Base-by-base conservation (phyloP, 2,113 vertebrate genomes). In the Myotis lucifugus region DNA sequence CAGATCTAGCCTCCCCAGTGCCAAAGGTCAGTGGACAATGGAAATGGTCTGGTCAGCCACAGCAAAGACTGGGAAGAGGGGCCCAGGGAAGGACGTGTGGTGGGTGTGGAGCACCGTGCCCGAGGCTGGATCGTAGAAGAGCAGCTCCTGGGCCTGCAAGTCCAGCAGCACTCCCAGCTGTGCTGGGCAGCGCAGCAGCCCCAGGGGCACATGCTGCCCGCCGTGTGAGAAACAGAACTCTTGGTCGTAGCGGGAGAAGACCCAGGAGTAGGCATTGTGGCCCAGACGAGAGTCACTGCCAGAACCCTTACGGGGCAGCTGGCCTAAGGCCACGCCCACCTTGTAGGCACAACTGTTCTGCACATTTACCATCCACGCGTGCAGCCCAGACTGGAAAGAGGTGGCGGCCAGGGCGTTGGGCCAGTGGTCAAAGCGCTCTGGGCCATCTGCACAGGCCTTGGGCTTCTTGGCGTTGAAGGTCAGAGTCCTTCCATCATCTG, bases 351-450 rank as follows among this genome's bases (percentile, higher is more conserved):
- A 98, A 50, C 99, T 99, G 81, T 98, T 98, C 59, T 98, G 98
- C 70, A 99, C 99, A 0, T 98, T 98, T 95, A 99, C 94, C 93
- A 98, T 97, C 99, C 99, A 99, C 34, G 98, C 97, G 7, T 99
- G 99, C 5, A 98, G 95, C 25, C 99, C 99, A 0, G 98, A 98
- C 79, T 97, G 98, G 98, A 99, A 98, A 17, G 98, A 93, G 0
- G 66, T 93, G 0, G 98, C 95, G 1, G 99, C 99, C 95, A 99
- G 97, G 6, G 99, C 99, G 0, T 99, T 99, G 97, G 99, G 99
- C 99, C 99, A 99, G 96, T 97, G 98, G 98, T 99, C 99, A 61
- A 99, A 99, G 8, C 98, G 98, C 12, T 99, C 98, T 0, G 99
- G 99, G 96, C 98, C 97, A 29, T 97, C 98, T 2, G 5, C 96